Base-by-base conservation (phyloP, 2,797 vertebrate species). In the Nyctalus aviator region DNA sequence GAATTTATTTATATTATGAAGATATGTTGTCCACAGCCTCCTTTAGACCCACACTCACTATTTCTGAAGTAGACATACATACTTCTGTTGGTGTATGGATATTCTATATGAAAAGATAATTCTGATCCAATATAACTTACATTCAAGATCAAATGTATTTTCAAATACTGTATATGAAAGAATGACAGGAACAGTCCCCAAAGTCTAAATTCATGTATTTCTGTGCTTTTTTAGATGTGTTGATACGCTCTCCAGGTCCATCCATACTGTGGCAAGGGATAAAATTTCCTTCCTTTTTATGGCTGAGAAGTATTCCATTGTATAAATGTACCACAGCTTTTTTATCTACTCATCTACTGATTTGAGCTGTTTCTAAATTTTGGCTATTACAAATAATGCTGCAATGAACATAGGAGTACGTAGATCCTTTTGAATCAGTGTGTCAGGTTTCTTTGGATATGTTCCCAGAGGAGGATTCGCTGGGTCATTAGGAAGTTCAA, bases 61-160 rank as follows among this genome's bases (percentile, higher is more conserved):
- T 92, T 6, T 66, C 44, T 79, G 85, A 25, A 77, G 20, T 53
- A 95, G 35, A 18, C 55, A 81, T 21, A 14, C 11, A 68, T 75
- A 73, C 17, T 75, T 71, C 3, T 3, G 15, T 2, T n/a, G 75
- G 27, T 62, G 90, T 94, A 78, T 5, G 17, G 18, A 64, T 76
- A 84, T 71, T 4, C 0, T 41, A 41, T 4, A 53, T 72, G 86
- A 41, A 72, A 95, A 69, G 9, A 30, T 32, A 0, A 0, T 21
- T 82, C n/a, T 13, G 46, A 62, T 73, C 14, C n/a, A 81, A 37
- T 0, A 35, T 23, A 88, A 46, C 1, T 77, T 78, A 85, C 90
- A 95, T 50, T 72, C 41, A 92, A 41, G 46, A 12, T 84, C 9
- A 72, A 41, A 76, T 62, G 12, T 37, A 92, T 92, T 95, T 92